Percentiles rank a stretch among this genome's conserved stretches.
Conservation (phyloP, 2,797 vertebrate species). For the Fistularia tabacaria region DNA sequence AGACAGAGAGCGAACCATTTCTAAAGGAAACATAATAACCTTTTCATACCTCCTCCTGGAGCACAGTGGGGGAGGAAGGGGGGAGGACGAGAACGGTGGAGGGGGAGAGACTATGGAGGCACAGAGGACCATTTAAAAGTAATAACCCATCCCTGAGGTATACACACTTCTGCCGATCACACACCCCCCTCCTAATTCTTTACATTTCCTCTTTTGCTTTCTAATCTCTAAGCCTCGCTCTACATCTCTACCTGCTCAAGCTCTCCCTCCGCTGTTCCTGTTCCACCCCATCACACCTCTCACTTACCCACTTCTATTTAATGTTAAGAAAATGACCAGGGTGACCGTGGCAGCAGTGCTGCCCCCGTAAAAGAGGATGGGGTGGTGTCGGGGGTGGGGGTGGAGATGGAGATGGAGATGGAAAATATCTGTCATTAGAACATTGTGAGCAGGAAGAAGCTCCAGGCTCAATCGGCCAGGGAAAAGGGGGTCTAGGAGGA, state of each 20-base stretch:
- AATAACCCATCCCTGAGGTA: constrained; percentile 69
- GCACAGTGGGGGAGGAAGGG: constrained; percentile 34
- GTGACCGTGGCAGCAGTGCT: neutral
- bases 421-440: constrained; percentile 50
- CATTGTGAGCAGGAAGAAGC: constrained; percentile 11
- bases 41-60: constrained; percentile 68
- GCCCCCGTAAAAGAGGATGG: constrained; percentile 7
- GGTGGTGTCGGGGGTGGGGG: neutral
- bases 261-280: neutral
- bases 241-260: constrained; percentile 8
- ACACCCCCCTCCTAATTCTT: constrained; percentile 14
- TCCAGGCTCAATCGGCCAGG: constrained; percentile 26
- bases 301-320: constrained; percentile 17
- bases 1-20: constrained; percentile 62
- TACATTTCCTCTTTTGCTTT: constrained; percentile 34
- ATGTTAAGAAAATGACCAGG: constrained; percentile 42
- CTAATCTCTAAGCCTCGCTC: constrained; percentile 46
- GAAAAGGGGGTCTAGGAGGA: constrained; percentile 4
- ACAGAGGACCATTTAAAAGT: constrained; percentile 65
- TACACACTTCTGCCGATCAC: constrained; percentile 26
- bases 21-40: constrained; percentile 75
- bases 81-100: neutral
- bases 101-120: constrained; percentile 7
- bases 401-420: constrained; percentile 13
- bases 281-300: neutral